Conservation (phyloP, 2,888 invertebrate species). For the Hypselothyrea guttata region DNA sequence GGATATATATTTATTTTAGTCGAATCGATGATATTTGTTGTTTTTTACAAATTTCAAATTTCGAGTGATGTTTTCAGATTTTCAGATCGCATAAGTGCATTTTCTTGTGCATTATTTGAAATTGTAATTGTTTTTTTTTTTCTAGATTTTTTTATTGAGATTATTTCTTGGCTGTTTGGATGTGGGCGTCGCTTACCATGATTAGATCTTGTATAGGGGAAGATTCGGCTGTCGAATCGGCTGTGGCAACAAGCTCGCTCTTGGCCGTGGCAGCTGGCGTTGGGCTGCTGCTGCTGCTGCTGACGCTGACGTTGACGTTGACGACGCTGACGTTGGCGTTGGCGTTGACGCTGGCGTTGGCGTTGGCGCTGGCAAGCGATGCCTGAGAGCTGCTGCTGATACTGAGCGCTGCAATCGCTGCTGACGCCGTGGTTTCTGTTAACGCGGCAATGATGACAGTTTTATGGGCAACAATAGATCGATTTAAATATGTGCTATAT, state of each 20-base stretch:
- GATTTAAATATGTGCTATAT: conserved; percentile 51
- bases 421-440: conserved; percentile 75
- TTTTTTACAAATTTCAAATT: conserved; percentile 16
- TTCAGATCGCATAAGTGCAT: conserved; percentile 34
- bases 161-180: no score
- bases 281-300: conserved; percentile 28
- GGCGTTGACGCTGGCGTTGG: conserved; percentile 36
- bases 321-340: conserved; percentile 31
- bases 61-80: conserved; percentile 29
- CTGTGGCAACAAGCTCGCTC: conserved; percentile 59
- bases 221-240: conserved; percentile 70
- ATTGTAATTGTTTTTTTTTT: conserved; percentile 26
- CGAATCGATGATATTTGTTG: conserved; percentile 44
- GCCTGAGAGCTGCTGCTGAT: conserved; percentile 75
- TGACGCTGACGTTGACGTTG: conserved; percentile 30
- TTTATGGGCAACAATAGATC: conserved; percentile 74
- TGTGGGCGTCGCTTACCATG: conserved; percentile 80
- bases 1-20: conserved; percentile 28
- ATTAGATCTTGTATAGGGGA: conserved; percentile 78
- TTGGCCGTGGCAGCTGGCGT: conserved; percentile 55
- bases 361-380: conserved; percentile 61
- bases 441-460: conserved; percentile 79
- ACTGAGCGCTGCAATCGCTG: conserved; percentile 77
- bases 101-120: conserved; percentile 42
- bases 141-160: conserved; percentile 36